Evolutionary conservation across 2,888 invertebrate species (phyloP).

Genomic region (Amblyteles armatorius): DNA sequence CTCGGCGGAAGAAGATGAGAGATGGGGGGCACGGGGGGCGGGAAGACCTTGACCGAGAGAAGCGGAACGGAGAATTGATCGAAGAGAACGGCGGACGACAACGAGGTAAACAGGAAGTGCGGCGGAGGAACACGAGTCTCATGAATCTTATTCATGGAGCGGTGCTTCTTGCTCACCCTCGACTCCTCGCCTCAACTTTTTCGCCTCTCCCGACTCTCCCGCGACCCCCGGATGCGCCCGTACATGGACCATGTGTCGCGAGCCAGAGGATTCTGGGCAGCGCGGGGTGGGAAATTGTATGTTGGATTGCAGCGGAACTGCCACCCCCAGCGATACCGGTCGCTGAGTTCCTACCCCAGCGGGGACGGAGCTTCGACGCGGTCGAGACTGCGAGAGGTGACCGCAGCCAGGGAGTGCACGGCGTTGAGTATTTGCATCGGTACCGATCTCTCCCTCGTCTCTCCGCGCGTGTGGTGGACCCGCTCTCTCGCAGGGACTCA

Average conservation of each 20-base stretch:
- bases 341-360: slow-evolving; percentile 55
- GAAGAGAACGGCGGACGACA: slow-evolving; percentile 41
- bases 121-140: slow-evolving; percentile 8
- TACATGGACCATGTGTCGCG: not conserved
- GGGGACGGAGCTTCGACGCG: slow-evolving; percentile 64
- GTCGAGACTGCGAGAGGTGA: slow-evolving; percentile 52
- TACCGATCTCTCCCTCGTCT: slow-evolving; percentile 18
- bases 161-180: slow-evolving; percentile 15
- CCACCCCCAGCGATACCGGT: slow-evolving; percentile 66
- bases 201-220: slow-evolving; percentile 17
- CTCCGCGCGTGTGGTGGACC: slow-evolving; percentile 16
- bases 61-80: slow-evolving; percentile 55
- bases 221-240: slow-evolving; percentile 2
- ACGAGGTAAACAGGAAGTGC: slow-evolving; percentile 55
- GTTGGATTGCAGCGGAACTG: slow-evolving; percentile 62
- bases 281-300: slow-evolving; percentile 67
- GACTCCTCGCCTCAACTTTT: slow-evolving; percentile 28
- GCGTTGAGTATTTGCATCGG: slow-evolving; percentile 51
- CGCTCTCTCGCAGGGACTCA: slow-evolving; percentile 30
- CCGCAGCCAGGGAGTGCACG: slow-evolving; percentile 56
- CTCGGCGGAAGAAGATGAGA: slow-evolving; percentile 48
- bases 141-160: slow-evolving; percentile 44
- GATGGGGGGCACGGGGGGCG: slow-evolving; percentile 25
- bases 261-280: slow-evolving; percentile 27
- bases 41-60: slow-evolving; percentile 69